phyloP scores from a whole-genome alignment of 2,888 invertebrate genomes.

The Allophyes oxyacanthae region DNA sequence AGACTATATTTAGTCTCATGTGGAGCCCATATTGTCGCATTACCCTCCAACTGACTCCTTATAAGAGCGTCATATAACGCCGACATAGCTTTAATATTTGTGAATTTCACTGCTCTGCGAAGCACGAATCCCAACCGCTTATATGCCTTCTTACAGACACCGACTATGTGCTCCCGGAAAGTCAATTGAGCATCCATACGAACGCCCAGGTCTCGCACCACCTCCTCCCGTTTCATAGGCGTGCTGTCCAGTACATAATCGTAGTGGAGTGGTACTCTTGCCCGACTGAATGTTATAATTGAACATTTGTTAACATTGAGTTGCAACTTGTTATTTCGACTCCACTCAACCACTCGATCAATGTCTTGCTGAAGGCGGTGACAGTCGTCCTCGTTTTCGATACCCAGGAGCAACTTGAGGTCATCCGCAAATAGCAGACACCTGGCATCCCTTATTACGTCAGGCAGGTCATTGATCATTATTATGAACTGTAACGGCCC shows the following conservation, averaged over 20 bases:
- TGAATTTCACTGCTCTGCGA: no score
- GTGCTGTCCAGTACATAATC: neutral
- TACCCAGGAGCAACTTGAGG: conserved; percentile 1
- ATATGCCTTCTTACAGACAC: no score
- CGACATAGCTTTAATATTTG: no score
- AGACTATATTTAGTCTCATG: no score
- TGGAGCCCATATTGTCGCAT: no score
- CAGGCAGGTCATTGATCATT: neutral
- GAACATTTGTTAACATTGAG: neutral
- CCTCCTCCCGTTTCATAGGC: neutral
- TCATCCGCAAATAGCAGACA: no score
- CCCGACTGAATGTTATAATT: conserved; percentile 1
- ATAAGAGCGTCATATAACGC: no score
- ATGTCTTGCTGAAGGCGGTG: neutral
- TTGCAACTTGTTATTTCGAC: conserved; percentile 2
- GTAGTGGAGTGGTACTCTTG: conserved; percentile 1
- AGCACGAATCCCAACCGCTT: neutral
- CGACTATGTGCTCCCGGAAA: no score
- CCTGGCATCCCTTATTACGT: neutral
- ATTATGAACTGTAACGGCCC: no score
- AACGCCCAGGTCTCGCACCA: neutral
- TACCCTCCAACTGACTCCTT: no score
- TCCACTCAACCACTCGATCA: conserved; percentile 2
- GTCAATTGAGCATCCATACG: no score
- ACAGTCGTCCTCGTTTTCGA: neutral